These are phyloP conservation scores for Atherinosoma microstoma DNA, from an alignment of 2,797 vertebrate genomes.

Conservation along the genomic window DNA sequence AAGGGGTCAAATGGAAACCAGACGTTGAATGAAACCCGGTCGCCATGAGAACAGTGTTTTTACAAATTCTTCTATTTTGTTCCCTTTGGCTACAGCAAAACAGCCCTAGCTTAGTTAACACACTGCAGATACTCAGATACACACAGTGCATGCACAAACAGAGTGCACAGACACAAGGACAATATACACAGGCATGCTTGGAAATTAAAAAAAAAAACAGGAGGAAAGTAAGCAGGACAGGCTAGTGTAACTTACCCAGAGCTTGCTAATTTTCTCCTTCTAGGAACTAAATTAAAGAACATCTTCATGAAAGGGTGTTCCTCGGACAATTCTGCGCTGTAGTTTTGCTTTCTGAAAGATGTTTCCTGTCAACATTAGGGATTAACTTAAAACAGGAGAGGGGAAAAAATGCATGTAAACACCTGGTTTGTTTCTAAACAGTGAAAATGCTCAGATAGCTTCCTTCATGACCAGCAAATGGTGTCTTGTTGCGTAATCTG, in stretches of 20 bases:
- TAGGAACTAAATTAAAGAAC: conserved; percentile 67
- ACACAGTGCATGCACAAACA: conserved; percentile 42
- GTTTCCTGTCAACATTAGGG: conserved; percentile 30
- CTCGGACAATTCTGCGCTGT: conserved; percentile 18
- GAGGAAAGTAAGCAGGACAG: conserved; percentile 32
- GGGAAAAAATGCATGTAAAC: not conserved
- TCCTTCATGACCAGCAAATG: not conserved
- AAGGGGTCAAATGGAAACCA: conserved; percentile 78
- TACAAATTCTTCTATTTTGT: conserved; percentile 65
- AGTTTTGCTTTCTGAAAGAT: conserved; percentile 18
- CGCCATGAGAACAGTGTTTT: conserved; percentile 76
- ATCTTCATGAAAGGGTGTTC: conserved; percentile 52
- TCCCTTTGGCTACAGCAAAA: conserved; percentile 55
- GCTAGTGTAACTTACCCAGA: conserved; percentile 32
- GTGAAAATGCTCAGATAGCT: not conserved
- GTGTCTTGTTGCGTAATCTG: not conserved
- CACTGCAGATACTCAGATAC: conserved; percentile 32
- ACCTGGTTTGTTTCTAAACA: not conserved
- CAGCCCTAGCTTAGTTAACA: conserved; percentile 35
- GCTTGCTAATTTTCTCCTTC: conserved; percentile 45
- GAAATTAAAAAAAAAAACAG: conserved; percentile 24
- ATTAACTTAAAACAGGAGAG: not conserved
- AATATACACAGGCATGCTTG: conserved; percentile 35
- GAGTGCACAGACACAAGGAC: conserved; percentile 46
- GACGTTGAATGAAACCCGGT: conserved; percentile 74